A percentile compares a stretch with the other conserved stretches of the same genome.
phyloP scores from a whole-genome alignment of 2,797 vertebrate species.

The Xenops minutus region DNA sequence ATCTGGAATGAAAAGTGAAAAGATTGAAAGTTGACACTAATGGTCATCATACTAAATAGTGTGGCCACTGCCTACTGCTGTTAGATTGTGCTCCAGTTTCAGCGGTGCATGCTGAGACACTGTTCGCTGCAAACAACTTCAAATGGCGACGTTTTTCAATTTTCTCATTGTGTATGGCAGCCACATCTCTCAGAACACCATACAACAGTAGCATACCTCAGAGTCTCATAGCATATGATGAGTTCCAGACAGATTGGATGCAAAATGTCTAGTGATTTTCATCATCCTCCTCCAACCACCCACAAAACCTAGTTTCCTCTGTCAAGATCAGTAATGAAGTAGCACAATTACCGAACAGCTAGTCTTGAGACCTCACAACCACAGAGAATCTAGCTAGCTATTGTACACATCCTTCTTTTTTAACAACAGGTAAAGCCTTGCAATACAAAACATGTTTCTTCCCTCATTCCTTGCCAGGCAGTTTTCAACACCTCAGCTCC shows the following conservation, averaged over 20 bases:
- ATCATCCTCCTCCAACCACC: background rate
- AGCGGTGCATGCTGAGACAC: background rate
- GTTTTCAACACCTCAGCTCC: background rate
- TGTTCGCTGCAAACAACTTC: background rate
- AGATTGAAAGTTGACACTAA: constrained; percentile 4
- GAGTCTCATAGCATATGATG: background rate
- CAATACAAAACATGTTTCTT: background rate
- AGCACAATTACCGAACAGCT: background rate
- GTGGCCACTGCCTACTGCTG: background rate
- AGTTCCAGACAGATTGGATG: background rate
- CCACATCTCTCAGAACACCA: background rate
- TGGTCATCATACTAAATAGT: background rate
- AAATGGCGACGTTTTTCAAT: background rate
- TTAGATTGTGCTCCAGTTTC: background rate
- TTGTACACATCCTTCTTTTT: background rate
- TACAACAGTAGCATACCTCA: background rate
- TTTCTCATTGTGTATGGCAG: background rate
- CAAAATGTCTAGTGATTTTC: background rate
- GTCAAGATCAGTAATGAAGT: background rate
- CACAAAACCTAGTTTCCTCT: background rate
- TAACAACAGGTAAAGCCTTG: background rate
- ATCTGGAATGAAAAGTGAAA: background rate
- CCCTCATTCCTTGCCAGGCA: background rate
- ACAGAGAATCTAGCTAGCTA: background rate
- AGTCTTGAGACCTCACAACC: background rate